These are phyloP conservation scores for Lymantria dispar DNA, from an alignment of 2,888 invertebrate species.

Conservation along the genomic window DNA sequence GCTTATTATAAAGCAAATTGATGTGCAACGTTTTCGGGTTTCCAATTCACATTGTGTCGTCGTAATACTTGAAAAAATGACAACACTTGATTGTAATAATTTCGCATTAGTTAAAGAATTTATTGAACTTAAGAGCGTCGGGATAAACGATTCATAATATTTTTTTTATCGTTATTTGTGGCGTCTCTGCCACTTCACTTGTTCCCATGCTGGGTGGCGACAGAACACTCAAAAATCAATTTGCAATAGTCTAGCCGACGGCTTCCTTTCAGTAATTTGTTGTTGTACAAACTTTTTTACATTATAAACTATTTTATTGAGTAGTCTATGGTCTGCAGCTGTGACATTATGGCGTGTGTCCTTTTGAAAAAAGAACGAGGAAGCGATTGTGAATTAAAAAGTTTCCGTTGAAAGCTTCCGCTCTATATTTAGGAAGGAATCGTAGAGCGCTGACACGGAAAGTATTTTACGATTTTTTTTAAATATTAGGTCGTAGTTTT, in stretches of 20 bases:
- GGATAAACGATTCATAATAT: slow-evolving; percentile 36
- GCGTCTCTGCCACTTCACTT: slow-evolving; percentile 56
- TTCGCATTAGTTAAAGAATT: slow-evolving; percentile 55
- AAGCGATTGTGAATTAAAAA: slow-evolving; percentile 47
- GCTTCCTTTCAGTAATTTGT: slow-evolving; percentile 55
- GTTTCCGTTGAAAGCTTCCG: slow-evolving; percentile 48
- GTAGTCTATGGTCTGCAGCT: slow-evolving; percentile 53
- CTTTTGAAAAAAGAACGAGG: slow-evolving; percentile 47
- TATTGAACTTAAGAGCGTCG: slow-evolving; percentile 58
- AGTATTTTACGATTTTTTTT: slow-evolving; percentile 23
- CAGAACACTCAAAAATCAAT: slow-evolving; percentile 74
- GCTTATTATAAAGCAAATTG: slow-evolving; percentile 19
- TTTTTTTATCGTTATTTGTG: slow-evolving; percentile 48
- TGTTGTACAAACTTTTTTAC: slow-evolving; percentile 38
- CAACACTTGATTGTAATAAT: slow-evolving; percentile 29
- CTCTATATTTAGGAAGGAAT: slow-evolving; percentile 35
- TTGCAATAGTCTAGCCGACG: slow-evolving; percentile 74
- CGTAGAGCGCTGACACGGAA: slow-evolving; percentile 27
- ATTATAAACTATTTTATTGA: slow-evolving; percentile 35
- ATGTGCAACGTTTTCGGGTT: slow-evolving; percentile 11
- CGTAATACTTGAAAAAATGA: slow-evolving; percentile 22
- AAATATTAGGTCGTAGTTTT: not conserved
- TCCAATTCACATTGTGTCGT: slow-evolving; percentile 19
- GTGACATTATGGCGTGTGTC: slow-evolving; percentile 62
- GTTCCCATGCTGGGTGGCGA: slow-evolving; percentile 80